Evolutionary conservation across 2,888 invertebrate genomes (phyloP), one percentile per base, ranked within the genome.

Genomic region (Drosophila incognita): DNA sequence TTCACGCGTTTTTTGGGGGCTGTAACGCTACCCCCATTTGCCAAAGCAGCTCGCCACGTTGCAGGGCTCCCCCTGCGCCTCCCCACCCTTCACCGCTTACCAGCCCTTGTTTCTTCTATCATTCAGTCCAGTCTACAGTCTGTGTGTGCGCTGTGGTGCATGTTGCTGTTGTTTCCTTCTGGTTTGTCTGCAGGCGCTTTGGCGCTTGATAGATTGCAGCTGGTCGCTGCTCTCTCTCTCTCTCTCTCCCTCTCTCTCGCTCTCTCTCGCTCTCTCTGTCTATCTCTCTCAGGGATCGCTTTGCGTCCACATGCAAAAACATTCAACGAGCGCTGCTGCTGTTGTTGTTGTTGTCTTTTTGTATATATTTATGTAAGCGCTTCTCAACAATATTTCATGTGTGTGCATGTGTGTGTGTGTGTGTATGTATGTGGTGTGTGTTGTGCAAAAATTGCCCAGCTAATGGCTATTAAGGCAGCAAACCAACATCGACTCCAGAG

Each of bases 181-280:
- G 69, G 70, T 81, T 75, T 72, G 79, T 69, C 83, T 88, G 88
- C 89, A 83, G 89, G 84, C 84, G 84, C 79, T 84, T 89, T 87
- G 81, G 68, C 79, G 64, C 68, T 81, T 84, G 84, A 84, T 84
- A 89, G 89, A 84, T 84, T 81, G 84, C 89, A 89, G 89, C 87
- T 84, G 84, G 68, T 79, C 87, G 70, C 51, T 29, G 10, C n/a
- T 15, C 31, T 38, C 13, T 21, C n/a, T 4, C 21, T 15, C 10
- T 5, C 21, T 5, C 15, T 1, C 52, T 5, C 31, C 8, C 6
- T 10, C 18, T 18, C 51, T 1, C 31, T 3, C n/a, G n/a, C 29
- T 10, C 29, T 1, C 49, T 29, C 18, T 8, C 27, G 4, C 48
- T 33, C 33, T 33, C 18, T 46, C 46, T 46, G 13, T 46, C 15